These are phyloP conservation scores for Drosophila simulans DNA, from an alignment of 1,140 invertebrate genomes.

Conservation along the genomic window DNA sequence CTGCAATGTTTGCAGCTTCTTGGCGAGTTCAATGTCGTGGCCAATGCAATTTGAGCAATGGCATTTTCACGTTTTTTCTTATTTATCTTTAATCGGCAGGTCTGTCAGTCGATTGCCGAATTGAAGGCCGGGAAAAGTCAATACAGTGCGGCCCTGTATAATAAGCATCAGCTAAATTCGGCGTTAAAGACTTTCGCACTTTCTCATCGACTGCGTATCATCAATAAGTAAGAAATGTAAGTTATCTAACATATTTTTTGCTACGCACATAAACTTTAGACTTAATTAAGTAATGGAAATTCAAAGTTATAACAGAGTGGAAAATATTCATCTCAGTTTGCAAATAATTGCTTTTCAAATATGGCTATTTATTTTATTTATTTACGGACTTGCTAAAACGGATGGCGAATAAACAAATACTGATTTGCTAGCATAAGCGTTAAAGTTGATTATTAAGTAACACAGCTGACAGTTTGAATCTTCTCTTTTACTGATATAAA, in stretches of 20 bases:
- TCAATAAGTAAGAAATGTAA: not conserved
- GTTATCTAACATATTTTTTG: not conserved
- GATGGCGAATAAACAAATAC: not conserved
- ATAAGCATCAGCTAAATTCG: not conserved
- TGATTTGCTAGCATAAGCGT: not conserved
- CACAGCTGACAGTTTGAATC: not conserved
- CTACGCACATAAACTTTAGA: not conserved
- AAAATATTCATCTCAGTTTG: not conserved
- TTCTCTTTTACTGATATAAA: too few relatives aligned
- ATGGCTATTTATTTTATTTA: not conserved
- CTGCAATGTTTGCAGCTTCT: conserved; percentile 30
- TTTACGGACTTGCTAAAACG: not conserved
- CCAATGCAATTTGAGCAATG: conserved; percentile 30
- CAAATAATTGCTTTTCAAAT: not conserved
- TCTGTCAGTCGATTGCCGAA: conserved; percentile 12
- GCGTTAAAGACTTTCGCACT: not conserved
- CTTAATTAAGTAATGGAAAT: not conserved
- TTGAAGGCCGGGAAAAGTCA: conserved; percentile 29
- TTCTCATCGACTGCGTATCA: not conserved
- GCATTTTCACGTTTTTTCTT: conserved; percentile 17
- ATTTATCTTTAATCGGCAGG: conserved; percentile 36
- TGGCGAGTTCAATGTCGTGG: conserved; percentile 42
- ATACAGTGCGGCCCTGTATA: conserved; percentile 4
- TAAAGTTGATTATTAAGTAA: not conserved
- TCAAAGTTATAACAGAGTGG: not conserved